Evolutionary conservation across 2,113 vertebrate species (phyloP).

Genomic region (Nycticebus coucang): DNA sequence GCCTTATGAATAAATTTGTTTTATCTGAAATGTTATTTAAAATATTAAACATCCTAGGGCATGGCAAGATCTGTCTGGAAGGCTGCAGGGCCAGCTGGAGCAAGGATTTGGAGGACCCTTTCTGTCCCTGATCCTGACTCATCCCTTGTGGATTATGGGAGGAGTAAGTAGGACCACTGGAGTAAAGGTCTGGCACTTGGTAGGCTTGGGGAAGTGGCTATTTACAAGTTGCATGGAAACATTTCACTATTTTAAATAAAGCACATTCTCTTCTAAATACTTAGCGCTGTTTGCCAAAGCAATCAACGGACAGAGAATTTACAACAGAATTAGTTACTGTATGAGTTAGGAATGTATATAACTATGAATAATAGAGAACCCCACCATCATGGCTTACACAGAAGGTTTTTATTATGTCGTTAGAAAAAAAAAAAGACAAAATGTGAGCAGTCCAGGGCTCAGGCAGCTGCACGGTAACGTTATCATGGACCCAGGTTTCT

Average conservation of each 20-base stretch:
- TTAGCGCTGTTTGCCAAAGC: background rate
- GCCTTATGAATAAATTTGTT: background rate
- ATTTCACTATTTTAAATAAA: slow-evolving; percentile 45
- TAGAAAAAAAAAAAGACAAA: background rate
- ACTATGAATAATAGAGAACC: background rate
- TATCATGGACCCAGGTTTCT: background rate
- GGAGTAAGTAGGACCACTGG: background rate
- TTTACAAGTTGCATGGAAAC: background rate
- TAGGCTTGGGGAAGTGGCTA: background rate
- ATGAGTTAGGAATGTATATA: background rate
- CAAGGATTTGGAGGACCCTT: background rate
- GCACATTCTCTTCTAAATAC: background rate
- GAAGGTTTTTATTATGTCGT: background rate
- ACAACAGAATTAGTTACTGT: background rate
- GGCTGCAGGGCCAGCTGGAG: background rate
- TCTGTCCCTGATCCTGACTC: background rate
- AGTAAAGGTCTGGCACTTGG: background rate
- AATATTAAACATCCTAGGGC: background rate
- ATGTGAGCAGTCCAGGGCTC: background rate
- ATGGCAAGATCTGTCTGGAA: background rate
- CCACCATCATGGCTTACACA: background rate
- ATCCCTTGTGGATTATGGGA: too few species aligned
- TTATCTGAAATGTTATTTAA: slow-evolving; percentile 23
- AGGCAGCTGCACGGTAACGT: background rate
- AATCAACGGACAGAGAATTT: background rate